Base-by-base conservation (phyloP, 1,140 invertebrate genomes). In the Kradibia gibbosae region DNA sequence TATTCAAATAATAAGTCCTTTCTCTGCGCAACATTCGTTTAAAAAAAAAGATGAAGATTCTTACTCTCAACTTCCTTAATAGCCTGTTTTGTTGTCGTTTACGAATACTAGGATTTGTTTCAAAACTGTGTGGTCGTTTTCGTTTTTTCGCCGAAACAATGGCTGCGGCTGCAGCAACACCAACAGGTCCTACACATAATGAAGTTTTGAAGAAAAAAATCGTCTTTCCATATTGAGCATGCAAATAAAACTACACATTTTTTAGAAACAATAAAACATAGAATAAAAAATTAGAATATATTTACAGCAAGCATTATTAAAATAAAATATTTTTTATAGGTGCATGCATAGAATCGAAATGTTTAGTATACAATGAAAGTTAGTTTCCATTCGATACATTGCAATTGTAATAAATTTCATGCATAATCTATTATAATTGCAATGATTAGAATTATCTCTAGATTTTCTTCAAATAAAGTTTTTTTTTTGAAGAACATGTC, bases 41-140 rank as follows among this genome's bases (percentile, higher is more conserved):
- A 53, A 3, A 34, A 67, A 67, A 67, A 39, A 7, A 39, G 11
- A 17, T 36, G 17, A 67, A 39, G 62, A 39, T 39, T 83, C 92
- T 92, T 90, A 97, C 96, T 93, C 95, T 93, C 80, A 98, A 92
- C 92, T 97, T 97, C 84, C 96, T 93, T 65, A 99, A 92, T 83
- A 99, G 92, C 86, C 98, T 94, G 88, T 99, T 99, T 91, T 99
- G 98, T 91, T 99, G 98, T 81, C 98, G 92, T 91, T 99, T 99
- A 83, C 98, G 93, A 76, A 99, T 97, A 57, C 98, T 99, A 10
- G 98, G 98, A 93, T 99, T 99, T 74, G 98, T 99, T 92, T 99
- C 98, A 92, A 99, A 99, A 86, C 97, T 97, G 91, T 99, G 98
- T 48, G 97, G 97, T 86, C 98, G 92, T 92, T 98, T 98, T 83